Conservation (phyloP, 30 jellyfish, hydroid and myxozoan species). For the Turritopsis rubra region DNA sequence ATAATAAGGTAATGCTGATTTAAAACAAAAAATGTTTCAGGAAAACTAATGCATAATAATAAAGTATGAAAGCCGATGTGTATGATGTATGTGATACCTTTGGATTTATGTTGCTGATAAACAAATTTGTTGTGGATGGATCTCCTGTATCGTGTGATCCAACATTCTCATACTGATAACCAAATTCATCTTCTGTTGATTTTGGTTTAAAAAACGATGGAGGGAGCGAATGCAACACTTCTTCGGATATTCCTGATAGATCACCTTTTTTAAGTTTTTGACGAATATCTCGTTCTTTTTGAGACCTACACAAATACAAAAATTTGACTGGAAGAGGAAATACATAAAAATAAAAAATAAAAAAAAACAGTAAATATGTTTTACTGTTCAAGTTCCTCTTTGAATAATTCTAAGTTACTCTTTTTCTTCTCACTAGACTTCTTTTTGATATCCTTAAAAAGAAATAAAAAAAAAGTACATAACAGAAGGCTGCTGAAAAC, state of each 20-base stretch:
- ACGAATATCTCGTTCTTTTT: conserved; percentile 83
- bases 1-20: not conserved
- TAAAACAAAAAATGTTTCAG: not conserved
- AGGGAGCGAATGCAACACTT: conserved; percentile 59
- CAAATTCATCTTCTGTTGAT: conserved; percentile 51
- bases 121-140: conserved; percentile 86
- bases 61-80: not conserved
- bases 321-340: not conserved
- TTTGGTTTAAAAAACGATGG: conserved; percentile 57
- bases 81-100: conserved; percentile 32
- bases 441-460: conserved; percentile 61
- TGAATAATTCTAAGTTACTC: conserved; percentile 78
- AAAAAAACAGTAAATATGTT: not conserved
- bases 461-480: not conserved
- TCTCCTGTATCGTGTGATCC: conserved; percentile 89
- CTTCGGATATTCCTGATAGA: conserved; percentile 76
- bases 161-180: conserved; percentile 27
- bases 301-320: conserved; percentile 36
- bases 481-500: not conserved
- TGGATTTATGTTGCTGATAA: conserved; percentile 87
- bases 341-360: not conserved
- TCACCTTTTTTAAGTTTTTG: conserved; percentile 79
- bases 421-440: conserved; percentile 74
- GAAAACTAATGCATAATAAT: not conserved
- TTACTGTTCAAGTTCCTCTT: conserved; percentile 82